A percentile compares a stretch with the other conserved stretches of the same genome.
Conservation (phyloP, 2,888 invertebrate species). For the Metellina segmentata region DNA sequence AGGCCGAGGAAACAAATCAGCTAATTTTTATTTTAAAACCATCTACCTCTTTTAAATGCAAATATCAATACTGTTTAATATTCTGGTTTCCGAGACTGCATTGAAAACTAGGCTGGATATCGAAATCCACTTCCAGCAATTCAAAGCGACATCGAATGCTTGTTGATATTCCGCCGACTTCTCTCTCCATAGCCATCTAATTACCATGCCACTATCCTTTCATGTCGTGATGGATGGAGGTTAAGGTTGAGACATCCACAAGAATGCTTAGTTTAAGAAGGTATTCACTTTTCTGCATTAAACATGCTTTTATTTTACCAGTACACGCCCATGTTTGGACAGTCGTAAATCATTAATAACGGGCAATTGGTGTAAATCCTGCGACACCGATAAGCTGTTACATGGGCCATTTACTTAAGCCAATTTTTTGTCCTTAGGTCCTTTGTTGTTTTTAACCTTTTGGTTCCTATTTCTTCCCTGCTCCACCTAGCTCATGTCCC, state of each 20-base stretch:
- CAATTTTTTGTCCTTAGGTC: slow-evolving; percentile 29
- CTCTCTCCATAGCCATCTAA: no score
- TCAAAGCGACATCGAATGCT: no score
- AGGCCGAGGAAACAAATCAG: no score
- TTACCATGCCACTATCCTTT: neutral
- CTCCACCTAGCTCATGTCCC: slow-evolving; percentile 62
- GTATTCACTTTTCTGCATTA: slow-evolving; percentile 13
- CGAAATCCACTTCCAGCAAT: no score
- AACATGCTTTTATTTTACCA: slow-evolving; percentile 13
- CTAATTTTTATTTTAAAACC: no score
- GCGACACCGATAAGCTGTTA: slow-evolving; percentile 33
- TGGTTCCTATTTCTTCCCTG: slow-evolving; percentile 44
- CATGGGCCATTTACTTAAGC: slow-evolving; percentile 41
- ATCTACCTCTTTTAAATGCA: no score
- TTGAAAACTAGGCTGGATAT: no score
- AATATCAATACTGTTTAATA: no score
- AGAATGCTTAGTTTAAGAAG: slow-evolving; percentile 14
- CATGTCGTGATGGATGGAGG: slow-evolving; percentile 16
- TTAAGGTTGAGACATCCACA: slow-evolving; percentile 24
- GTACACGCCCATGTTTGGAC: slow-evolving; percentile 59
- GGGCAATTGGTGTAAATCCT: slow-evolving; percentile 30
- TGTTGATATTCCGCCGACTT: no score
- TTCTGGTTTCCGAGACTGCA: no score
- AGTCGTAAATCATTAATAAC: slow-evolving; percentile 58
- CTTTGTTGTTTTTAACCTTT: slow-evolving; percentile 57